phyloP scores from a whole-genome alignment of 2,797 vertebrate species.

The Fistularia tabacaria region DNA sequence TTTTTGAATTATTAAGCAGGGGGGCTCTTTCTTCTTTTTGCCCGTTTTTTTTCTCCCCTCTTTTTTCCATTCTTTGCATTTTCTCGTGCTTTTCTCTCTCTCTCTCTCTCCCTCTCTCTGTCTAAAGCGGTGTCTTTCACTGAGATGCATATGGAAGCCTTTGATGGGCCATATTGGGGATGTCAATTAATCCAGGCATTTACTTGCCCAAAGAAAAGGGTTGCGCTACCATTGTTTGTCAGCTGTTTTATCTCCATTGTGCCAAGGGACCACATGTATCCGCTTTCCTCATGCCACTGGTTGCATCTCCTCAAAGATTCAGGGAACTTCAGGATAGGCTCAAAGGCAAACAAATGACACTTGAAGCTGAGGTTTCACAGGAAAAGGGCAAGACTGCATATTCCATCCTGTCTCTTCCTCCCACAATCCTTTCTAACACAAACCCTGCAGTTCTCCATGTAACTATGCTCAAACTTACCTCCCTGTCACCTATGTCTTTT shows the following conservation, averaged over 20 bases:
- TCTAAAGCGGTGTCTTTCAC: slow-evolving; percentile 47
- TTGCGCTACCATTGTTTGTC: slow-evolving; percentile 45
- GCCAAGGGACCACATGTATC: slow-evolving; percentile 51
- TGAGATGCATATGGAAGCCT: slow-evolving; percentile 66
- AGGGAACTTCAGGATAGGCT: slow-evolving; percentile 33
- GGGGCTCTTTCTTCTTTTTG: slow-evolving; percentile 60
- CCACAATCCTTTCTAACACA: slow-evolving; percentile 34
- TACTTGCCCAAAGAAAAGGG: slow-evolving; percentile 23
- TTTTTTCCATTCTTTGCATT: slow-evolving; percentile 29
- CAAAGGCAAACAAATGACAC: slow-evolving; percentile 48
- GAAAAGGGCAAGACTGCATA: slow-evolving; percentile 36
- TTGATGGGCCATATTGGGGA: slow-evolving; percentile 64
- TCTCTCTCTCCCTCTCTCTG: slow-evolving; percentile 40
- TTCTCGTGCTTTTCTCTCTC: slow-evolving; percentile 30
- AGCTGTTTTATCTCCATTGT: slow-evolving; percentile 55
- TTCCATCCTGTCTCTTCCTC: slow-evolving; percentile 16
- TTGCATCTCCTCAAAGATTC: slow-evolving; percentile 54
- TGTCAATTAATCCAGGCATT: slow-evolving; percentile 65
- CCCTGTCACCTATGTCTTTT: slow-evolving; percentile 29
- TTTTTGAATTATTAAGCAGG: slow-evolving; percentile 78
- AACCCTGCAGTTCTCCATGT: slow-evolving; percentile 19
- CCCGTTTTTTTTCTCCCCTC: slow-evolving; percentile 32
- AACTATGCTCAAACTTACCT: slow-evolving; percentile 62
- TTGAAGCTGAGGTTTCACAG: slow-evolving; percentile 39
- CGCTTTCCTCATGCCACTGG: slow-evolving; percentile 37